These are phyloP conservation scores for Scaptomyza tumidula DNA, from an alignment of 2,888 invertebrate genomes.

Conservation along the genomic window DNA sequence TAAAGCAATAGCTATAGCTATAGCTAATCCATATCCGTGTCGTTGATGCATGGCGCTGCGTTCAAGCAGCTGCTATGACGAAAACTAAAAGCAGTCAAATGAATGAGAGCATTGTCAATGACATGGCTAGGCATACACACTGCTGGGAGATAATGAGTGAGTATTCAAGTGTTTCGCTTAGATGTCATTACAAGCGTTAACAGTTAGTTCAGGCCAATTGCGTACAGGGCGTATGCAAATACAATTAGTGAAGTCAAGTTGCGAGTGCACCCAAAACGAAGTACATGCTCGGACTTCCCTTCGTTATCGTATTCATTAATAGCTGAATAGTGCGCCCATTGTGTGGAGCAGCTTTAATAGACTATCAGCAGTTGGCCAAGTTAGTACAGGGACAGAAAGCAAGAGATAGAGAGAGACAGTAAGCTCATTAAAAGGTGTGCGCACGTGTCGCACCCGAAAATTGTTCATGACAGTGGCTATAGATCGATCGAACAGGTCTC, in stretches of 20 bases:
- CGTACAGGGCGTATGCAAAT: slow-evolving; percentile 33
- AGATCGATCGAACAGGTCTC: slow-evolving; percentile 35
- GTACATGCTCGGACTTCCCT: slow-evolving; percentile 14
- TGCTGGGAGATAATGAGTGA: slow-evolving; percentile 20
- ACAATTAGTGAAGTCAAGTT: slow-evolving; percentile 47
- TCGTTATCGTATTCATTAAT: slow-evolving; percentile 26
- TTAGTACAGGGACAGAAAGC: background rate
- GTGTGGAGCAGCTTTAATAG: slow-evolving; percentile 1
- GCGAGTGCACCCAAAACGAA: background rate
- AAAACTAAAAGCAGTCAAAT: slow-evolving; percentile 42
- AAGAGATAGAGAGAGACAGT: background rate
- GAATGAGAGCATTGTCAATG: slow-evolving; percentile 47
- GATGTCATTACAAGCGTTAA: slow-evolving; percentile 34
- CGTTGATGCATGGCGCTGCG: slow-evolving; percentile 33
- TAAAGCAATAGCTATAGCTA: slow-evolving; percentile 24
- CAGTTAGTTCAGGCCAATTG: slow-evolving; percentile 20
- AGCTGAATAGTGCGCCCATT: slow-evolving; percentile 7
- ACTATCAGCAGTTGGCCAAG: background rate
- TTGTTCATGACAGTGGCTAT: slow-evolving; percentile 27
- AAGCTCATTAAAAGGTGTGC: slow-evolving; percentile 28
- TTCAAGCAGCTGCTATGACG: slow-evolving; percentile 18
- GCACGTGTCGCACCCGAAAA: slow-evolving; percentile 27
- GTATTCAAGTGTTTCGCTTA: slow-evolving; percentile 26
- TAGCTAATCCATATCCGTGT: slow-evolving; percentile 27
- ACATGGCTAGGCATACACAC: background rate